A percentile compares a stretch with the other conserved stretches of the same genome.
phyloP scores from a whole-genome alignment of 1,140 invertebrate genomes.

The Euura lappo region DNA sequence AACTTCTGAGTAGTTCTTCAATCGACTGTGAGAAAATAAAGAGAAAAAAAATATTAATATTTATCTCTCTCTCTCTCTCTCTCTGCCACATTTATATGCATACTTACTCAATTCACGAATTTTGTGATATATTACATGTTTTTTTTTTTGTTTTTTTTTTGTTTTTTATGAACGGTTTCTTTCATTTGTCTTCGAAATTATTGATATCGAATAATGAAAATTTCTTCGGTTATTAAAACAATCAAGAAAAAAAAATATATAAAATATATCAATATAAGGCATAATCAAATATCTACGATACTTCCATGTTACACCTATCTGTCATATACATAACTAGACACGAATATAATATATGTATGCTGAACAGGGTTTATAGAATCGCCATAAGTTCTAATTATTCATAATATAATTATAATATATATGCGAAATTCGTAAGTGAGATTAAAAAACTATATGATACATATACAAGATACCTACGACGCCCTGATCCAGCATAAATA shows the following conservation, averaged over 20 bases:
- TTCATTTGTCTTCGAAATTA: neutral
- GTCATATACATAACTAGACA: neutral
- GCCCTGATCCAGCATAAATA: neutral
- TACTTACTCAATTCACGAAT: neutral
- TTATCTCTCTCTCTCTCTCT: no score
- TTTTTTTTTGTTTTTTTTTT: neutral
- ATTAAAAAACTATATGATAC: neutral
- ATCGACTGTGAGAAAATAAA: neutral
- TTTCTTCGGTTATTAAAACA: neutral
- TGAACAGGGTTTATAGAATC: neutral
- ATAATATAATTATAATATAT: neutral
- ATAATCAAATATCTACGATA: slow-evolving; percentile 5
- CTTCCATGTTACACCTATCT: neutral
- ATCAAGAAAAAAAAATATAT: neutral
- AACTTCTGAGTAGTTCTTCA: neutral
- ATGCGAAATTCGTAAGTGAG: neutral
- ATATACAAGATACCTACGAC: neutral
- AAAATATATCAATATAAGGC: neutral
- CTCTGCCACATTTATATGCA: neutral
- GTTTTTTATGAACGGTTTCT: neutral
- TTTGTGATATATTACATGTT: neutral
- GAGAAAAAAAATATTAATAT: neutral
- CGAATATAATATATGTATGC: neutral
- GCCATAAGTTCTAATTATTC: neutral
- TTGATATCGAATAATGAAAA: neutral